Base-by-base conservation (phyloP, 2,888 invertebrate species). In the Drosophila melanocephala region DNA sequence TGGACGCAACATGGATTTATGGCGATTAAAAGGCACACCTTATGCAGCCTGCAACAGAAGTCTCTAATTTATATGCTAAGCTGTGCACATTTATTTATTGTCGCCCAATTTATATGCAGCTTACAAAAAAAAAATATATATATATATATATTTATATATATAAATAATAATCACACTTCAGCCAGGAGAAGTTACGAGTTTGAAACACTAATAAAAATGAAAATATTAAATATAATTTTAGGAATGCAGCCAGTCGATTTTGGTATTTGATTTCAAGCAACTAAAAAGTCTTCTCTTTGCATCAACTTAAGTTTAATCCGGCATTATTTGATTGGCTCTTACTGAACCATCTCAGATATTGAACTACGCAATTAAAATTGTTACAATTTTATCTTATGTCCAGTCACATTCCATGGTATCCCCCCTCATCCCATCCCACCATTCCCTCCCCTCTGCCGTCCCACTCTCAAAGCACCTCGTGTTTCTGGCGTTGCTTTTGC, bases 1-100 rank as follows among this genome's bases (percentile, higher is more conserved):
- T 79, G 79, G 79, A 65, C 59, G 60, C 62, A 28, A 73, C 73
- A 68, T 66, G 68, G 62, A 79, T 79, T 79, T 73, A 79, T 82
- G 65, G 79, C 68, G 65, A 51, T 82, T 78, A 79, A 79, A 78
- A 51, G 19, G 5, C 59, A 26, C 44, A 64, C 52, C 53, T 37
- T 12, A 26, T 67, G 70, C 44, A 69, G 47, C 69, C 37, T 47
- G 53, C 35, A 30, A 16, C 47, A 26, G 16, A 47, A 26, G 22
- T 47, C 16, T 16, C 9, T 47, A 16, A 47, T 47, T 47, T 47
- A 47, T 26, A 9, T 47, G 47, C 47, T 26, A 5, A 47, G 16
- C 47, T 14, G 7, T 2, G 22, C 22, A 47, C 44, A 47, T 7
- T 9, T 22, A 16, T 47, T 47, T 47, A 22, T 4, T 22, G 12